These are phyloP conservation scores for Pelobates fuscus DNA, from an alignment of 2,113 vertebrate genomes.

Conservation along the genomic window DNA sequence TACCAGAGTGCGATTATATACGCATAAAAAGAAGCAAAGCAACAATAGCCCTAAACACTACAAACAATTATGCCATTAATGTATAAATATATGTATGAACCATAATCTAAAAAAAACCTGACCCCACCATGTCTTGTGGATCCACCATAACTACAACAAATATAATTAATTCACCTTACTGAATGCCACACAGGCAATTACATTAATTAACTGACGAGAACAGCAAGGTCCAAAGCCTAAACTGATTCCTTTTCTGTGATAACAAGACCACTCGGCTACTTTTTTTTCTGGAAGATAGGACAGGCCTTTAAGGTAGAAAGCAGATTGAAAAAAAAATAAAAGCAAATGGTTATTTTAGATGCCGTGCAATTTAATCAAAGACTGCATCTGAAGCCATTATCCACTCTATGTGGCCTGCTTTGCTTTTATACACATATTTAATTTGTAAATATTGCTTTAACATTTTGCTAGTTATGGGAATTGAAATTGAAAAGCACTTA, in stretches of 20 bases:
- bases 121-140: slow-evolving; percentile 21
- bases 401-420: slow-evolving; percentile 4
- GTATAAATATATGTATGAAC: slow-evolving; percentile 15
- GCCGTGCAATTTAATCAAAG: slow-evolving; percentile 33
- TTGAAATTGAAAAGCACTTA: slow-evolving; percentile 41
- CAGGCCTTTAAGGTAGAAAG: slow-evolving; percentile 2
- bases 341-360: slow-evolving; percentile 19
- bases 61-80: slow-evolving; percentile 26
- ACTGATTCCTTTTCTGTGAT: slow-evolving; percentile 60
- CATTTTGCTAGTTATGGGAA: slow-evolving; percentile 14
- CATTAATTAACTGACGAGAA: slow-evolving; percentile 56
- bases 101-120: slow-evolving; percentile 8
- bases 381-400: slow-evolving; percentile 28
- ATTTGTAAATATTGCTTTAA: slow-evolving; percentile 52
- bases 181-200: slow-evolving; percentile 60
- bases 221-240: slow-evolving; percentile 54
- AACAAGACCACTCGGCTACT: slow-evolving; percentile 50
- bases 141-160: slow-evolving; percentile 45
- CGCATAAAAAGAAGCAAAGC: slow-evolving; percentile 9
- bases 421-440: slow-evolving; percentile 45
- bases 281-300: slow-evolving; percentile 56
- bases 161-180: slow-evolving; percentile 55
- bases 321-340: slow-evolving; percentile 38
- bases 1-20: too few species aligned
- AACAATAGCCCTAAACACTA: slow-evolving; percentile 15